Percentiles rank a stretch among this genome's conserved stretches.
Evolutionary conservation across 2,888 invertebrate species (phyloP).

Genomic region (Yponomeuta sedellus): DNA sequence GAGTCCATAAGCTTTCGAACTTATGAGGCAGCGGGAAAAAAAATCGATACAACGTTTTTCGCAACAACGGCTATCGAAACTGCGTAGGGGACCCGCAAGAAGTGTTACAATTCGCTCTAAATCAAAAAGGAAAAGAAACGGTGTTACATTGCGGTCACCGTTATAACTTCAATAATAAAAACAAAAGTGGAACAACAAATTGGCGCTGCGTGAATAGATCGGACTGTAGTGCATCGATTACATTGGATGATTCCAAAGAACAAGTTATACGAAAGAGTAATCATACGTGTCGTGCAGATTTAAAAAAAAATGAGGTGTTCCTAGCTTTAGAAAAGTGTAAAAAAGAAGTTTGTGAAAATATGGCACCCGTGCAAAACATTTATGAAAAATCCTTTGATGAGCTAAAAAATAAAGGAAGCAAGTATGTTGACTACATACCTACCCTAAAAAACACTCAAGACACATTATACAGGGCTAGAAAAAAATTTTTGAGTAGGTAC

Average conservation of each 20-base stretch:
- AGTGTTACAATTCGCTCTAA: no score
- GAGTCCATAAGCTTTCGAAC: no score
- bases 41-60: no score
- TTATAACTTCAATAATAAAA: conserved; percentile 4
- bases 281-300: conserved; percentile 14
- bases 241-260: not conserved
- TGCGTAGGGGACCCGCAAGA: no score
- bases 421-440: no score
- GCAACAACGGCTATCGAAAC: no score
- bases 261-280: conserved; percentile 9
- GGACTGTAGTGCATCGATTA: conserved; percentile 7
- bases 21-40: no score
- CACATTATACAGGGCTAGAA: no score
- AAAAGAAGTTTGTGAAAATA: conserved; percentile 11
- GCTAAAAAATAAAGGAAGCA: no score
- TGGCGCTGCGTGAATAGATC: conserved; percentile 11
- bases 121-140: no score
- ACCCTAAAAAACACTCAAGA: no score
- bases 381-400: conserved; percentile 12
- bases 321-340: conserved; percentile 7
- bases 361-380: not conserved
- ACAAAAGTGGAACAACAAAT: conserved; percentile 6
- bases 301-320: conserved; percentile 16
- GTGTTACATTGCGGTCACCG: not conserved
- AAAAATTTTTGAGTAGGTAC: no score